These are phyloP conservation scores for Mamestra configurata DNA, from an alignment of 1,140 invertebrate genomes.

Conservation along the genomic window DNA sequence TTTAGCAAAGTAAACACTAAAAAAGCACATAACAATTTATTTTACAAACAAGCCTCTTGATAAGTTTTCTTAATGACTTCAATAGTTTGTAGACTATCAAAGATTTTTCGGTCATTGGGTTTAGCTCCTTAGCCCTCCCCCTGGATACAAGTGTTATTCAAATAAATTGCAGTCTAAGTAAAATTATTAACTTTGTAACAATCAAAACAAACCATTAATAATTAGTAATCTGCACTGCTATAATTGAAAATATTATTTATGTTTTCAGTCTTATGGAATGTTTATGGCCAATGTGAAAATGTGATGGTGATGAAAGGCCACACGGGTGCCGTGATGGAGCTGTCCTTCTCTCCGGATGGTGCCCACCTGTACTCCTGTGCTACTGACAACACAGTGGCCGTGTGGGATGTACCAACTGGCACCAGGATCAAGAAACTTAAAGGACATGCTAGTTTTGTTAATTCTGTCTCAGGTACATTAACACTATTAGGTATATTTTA, in stretches of 20 bases:
- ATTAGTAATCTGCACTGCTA: constrained; percentile 19
- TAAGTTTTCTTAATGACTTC: no score
- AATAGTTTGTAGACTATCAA: no score
- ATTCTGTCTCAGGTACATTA: constrained; percentile 92
- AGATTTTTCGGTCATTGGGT: no score
- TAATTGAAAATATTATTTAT: neutral
- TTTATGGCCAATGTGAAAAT: constrained; percentile 99
- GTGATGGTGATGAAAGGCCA: constrained; percentile 97
- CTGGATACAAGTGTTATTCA: no score
- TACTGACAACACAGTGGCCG: constrained; percentile 97
- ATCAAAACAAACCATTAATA: neutral
- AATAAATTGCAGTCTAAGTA: no score
- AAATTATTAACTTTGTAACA: no score
- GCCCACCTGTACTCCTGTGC: constrained; percentile 96
- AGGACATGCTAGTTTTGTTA: constrained; percentile 97
- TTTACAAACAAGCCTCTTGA: no score
- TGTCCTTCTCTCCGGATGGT: constrained; percentile 98
- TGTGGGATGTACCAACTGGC: constrained; percentile 98
- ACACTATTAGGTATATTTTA: no score
- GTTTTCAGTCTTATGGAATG: constrained; percentile 97
- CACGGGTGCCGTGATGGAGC: constrained; percentile 98
- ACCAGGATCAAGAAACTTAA: constrained; percentile 97
- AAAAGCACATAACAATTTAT: no score
- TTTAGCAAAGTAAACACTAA: no score
- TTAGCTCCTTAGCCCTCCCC: no score